phyloP scores from a whole-genome alignment of 2,113 vertebrate species.

The Hystrix cristata region DNA sequence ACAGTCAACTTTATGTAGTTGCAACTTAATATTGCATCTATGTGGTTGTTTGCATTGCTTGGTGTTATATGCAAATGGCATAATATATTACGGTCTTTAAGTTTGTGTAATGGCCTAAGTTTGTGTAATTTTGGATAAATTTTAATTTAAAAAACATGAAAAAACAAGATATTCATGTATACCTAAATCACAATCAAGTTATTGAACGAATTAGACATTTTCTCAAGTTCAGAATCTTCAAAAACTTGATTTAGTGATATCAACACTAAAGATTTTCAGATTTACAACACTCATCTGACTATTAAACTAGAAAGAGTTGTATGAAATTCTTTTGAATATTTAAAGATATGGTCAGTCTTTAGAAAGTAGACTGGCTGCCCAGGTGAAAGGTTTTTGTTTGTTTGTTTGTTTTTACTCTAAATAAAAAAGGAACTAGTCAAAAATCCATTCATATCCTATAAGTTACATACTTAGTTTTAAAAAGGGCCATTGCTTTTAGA shows the following conservation, averaged over 20 bases:
- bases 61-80: no score
- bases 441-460: background rate
- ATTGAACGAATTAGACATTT: conserved; percentile 91
- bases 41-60: no score
- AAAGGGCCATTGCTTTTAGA: background rate
- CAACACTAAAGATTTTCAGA: conserved; percentile 91
- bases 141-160: no score
- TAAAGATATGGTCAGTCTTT: background rate
- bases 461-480: background rate
- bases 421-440: background rate
- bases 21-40: no score
- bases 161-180: conserved; percentile 91
- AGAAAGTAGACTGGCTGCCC: background rate
- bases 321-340: conserved; percentile 75
- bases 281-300: conserved; percentile 92
- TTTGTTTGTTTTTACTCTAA: conserved; percentile 15
- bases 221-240: conserved; percentile 91
- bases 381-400: background rate
- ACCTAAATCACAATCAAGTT: conserved; percentile 92
- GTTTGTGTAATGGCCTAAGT: no score
- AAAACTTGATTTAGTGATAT: conserved; percentile 91
- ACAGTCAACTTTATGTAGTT: no score
- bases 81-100: no score
- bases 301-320: conserved; percentile 96
- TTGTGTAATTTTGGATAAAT: no score